Conservation (phyloP, 2,113 vertebrate species). For the Ailurus styani region DNA sequence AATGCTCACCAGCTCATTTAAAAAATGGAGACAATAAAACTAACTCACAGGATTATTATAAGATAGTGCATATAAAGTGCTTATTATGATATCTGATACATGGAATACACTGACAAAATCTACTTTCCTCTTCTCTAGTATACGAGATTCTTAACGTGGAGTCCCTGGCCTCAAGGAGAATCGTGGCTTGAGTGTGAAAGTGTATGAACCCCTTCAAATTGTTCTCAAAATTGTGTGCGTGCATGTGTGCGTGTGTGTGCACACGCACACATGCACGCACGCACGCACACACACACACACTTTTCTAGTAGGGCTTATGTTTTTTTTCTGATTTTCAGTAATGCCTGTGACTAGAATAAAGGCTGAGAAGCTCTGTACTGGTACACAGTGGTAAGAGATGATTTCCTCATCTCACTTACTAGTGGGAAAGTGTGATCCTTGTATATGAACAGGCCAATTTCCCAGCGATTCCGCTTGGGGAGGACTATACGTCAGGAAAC, state of each 20-base stretch:
- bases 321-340: background rate
- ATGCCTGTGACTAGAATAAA: background rate
- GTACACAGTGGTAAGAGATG: background rate
- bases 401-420: background rate
- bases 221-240: background rate
- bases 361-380: background rate
- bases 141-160: background rate
- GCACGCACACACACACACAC: too few relatives aligned
- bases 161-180: background rate
- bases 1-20: background rate
- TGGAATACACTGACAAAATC: background rate
- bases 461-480: background rate
- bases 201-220: background rate
- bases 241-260: rapidly evolving
- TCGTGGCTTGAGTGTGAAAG: background rate
- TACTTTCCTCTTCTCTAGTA: background rate
- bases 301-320: background rate
- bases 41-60: background rate
- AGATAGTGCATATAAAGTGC: background rate
- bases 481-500: background rate
- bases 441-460: background rate
- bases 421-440: background rate
- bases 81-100: background rate
- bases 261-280: too few relatives aligned
- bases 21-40: slow-evolving; percentile 26